Base-by-base conservation (phyloP, 1,140 invertebrate genomes). In the Leptinotarsa defecta region DNA sequence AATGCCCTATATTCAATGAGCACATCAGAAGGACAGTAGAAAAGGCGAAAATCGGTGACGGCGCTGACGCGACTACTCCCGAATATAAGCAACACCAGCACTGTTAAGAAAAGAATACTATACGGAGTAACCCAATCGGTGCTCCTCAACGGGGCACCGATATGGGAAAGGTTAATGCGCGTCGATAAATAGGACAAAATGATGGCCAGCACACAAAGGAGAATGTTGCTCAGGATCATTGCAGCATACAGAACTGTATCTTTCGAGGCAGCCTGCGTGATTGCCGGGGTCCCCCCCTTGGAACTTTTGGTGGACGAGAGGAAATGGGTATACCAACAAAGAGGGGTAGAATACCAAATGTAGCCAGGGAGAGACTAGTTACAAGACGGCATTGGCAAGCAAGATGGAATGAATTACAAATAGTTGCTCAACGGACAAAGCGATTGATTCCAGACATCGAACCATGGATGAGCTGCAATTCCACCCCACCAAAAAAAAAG, bases 201-300 rank as follows among this genome's bases (percentile, higher is more conserved):
- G 24, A 24, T 24, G 24, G 24, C 24, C 24, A 24, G 4, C 4
- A 24, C 24, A 24, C 4, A 24, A 24, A 24, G 24, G 3, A 24
- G 4, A 24, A 24, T 24, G 24, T 24, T 24, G 24, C 24, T 4
- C 24, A 24, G 4, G 24, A 24, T 24, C 24, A 24, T 24, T 24
- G 24, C 24, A 24, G 24, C 4, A 24, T 24, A 24, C 24, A 24
- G 24, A 24, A 24, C 24, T 24, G 57, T 61, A 15, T 61, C 57
- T 15, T 61, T 61, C 3, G 77, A 77, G n/a, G 79, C 79, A 20
- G 74, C 79, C 15, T 63, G 49, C 64, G 73, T 80, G 1, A 69
- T 82, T 6, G 73, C 81, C 2, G 76, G 57, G 49, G 71, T 78
- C 6, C 74, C 34, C n/a, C 80, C 82, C 11, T 78, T 84, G 3